phyloP scores from a whole-genome alignment of 92 coral and sea anemone genomes.

The Porites rus region DNA sequence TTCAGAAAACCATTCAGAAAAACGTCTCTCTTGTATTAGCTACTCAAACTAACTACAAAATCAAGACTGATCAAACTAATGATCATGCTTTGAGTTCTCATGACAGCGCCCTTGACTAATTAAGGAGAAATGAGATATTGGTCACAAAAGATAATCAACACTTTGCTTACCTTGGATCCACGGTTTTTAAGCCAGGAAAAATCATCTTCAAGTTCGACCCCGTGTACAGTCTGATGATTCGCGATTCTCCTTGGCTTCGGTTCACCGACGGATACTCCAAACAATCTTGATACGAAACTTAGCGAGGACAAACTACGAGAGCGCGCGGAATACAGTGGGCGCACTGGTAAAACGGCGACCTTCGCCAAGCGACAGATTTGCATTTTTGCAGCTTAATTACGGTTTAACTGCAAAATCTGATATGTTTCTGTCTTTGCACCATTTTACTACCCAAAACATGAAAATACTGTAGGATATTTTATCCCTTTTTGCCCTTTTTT shows the following conservation, averaged over 20 bases:
- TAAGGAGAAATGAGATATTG: too few relatives aligned
- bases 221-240: slow-evolving; percentile 63
- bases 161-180: slow-evolving; percentile 62
- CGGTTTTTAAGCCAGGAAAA: slow-evolving; percentile 81
- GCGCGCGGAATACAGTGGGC: slow-evolving; percentile 13
- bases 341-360: slow-evolving; percentile 2
- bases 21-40: not conserved
- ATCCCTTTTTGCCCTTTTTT: too few relatives aligned
- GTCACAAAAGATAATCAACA: not conserved
- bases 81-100: too few relatives aligned
- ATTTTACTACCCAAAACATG: not conserved
- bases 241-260: slow-evolving; percentile 66
- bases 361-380: slow-evolving; percentile 23
- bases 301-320: slow-evolving; percentile 22
- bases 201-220: slow-evolving; percentile 81
- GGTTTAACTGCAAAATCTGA: too few relatives aligned
- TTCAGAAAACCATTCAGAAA: not conserved
- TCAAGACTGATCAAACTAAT: too few relatives aligned
- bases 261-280: slow-evolving; percentile 58
- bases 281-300: slow-evolving; percentile 46
- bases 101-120: too few relatives aligned
- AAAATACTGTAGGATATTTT: not conserved
- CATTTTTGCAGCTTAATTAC: not conserved
- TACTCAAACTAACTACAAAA: too few relatives aligned
- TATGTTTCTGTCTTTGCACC: not conserved